phyloP scores from a whole-genome alignment of 1,140 invertebrate species.

The Periplaneta americana region DNA sequence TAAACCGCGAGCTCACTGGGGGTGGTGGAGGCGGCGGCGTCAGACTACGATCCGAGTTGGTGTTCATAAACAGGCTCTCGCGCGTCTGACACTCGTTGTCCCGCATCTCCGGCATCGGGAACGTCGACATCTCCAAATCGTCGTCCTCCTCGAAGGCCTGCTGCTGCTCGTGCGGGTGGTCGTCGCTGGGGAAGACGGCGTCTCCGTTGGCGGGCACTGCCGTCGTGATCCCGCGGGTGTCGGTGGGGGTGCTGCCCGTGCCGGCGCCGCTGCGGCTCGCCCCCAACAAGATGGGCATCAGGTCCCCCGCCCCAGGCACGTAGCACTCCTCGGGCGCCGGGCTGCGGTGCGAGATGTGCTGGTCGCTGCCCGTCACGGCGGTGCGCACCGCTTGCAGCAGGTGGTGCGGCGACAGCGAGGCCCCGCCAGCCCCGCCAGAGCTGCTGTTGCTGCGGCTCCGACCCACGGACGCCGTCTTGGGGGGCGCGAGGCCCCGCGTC shows the following conservation, averaged over 20 bases:
- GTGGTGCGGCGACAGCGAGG: background rate
- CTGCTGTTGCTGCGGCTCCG: constrained; percentile 11
- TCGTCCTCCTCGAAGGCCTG: constrained; percentile 23
- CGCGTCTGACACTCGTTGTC: constrained; percentile 75
- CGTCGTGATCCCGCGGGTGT: background rate
- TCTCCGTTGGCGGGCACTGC: constrained; percentile 19
- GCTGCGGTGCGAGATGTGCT: constrained; percentile 19
- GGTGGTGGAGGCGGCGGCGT: constrained; percentile 25
- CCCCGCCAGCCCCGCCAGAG: background rate
- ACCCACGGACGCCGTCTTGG: constrained; percentile 25
- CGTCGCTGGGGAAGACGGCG: constrained; percentile 15
- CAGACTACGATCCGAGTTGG: constrained; percentile 21
- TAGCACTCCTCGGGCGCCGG: constrained; percentile 38
- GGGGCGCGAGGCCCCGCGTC: constrained; percentile 36
- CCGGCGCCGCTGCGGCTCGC: constrained; percentile 36
- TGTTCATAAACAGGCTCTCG: constrained; percentile 61
- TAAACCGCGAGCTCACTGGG: constrained; percentile 31
- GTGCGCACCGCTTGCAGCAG: background rate
- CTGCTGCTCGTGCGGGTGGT: background rate
- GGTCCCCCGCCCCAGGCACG: constrained; percentile 40
- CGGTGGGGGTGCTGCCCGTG: background rate
- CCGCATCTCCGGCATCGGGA: constrained; percentile 53
- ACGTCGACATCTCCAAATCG: constrained; percentile 19
- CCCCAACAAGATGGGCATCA: constrained; percentile 40
- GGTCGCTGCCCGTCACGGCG: constrained; percentile 22